phyloP scores from a whole-genome alignment of 1,140 invertebrate species.

The Paraescarpia echinospica region DNA sequence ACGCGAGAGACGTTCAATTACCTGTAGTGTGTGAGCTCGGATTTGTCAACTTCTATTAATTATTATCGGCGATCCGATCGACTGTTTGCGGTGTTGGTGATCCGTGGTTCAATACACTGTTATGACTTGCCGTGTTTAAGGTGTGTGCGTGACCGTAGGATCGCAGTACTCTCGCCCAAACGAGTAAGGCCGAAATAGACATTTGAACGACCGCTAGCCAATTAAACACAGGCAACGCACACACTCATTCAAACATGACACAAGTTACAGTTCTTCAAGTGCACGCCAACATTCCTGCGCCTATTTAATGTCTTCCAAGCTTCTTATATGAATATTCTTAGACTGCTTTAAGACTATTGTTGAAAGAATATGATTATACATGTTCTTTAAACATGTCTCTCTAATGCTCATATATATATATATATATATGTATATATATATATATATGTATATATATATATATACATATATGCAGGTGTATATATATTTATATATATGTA shows the following conservation, averaged over 20 bases:
- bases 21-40: neutral
- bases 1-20: neutral
- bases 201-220: neutral
- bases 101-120: neutral
- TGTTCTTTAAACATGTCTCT: too few relatives aligned
- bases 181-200: neutral
- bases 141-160: neutral
- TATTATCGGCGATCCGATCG: neutral
- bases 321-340: neutral
- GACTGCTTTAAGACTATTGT: too few relatives aligned
- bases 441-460: too few relatives aligned
- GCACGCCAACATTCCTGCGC: neutral
- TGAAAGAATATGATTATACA: too few relatives aligned
- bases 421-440: too few relatives aligned
- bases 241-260: neutral
- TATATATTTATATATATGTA: too few relatives aligned
- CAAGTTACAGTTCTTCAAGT: neutral
- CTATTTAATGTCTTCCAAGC: neutral
- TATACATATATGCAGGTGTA: too few relatives aligned
- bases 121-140: neutral
- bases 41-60: constrained; percentile 1
- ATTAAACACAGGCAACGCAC: too few relatives aligned
- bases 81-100: neutral
- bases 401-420: too few relatives aligned
- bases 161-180: neutral